Base-by-base conservation (phyloP, 2,888 invertebrate genomes). In the Drosophila atripex region DNA sequence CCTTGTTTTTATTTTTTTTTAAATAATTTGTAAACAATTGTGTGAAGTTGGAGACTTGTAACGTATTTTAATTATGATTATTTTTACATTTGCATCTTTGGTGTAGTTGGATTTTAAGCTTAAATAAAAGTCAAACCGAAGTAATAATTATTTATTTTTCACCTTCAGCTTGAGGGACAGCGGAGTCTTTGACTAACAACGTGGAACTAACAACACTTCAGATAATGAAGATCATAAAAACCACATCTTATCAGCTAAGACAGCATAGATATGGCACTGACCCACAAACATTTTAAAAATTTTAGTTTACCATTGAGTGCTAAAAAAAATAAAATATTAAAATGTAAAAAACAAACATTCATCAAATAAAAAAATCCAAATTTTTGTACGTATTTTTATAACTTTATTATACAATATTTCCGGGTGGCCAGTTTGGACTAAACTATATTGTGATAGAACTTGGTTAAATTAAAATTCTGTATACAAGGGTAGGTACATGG, bases 391-490 rank as follows among this genome's bases (percentile, higher is more conserved):
- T 74, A 69, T 59, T 46, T 69, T 73, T 63, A 80, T 74, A 77
- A 73, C 47, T 84, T 82, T 82, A 84, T 82, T 82, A 76, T 73
- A 84, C 75, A 76, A 68, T 66, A 57, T 41, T 57, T 72, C 68
- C 52, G 68, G 56, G 72, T 59, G 61, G 72, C 68, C 72, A 57
- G 60, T 51, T 68, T 51, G 54, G 54, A 71, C 52, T 56, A 71
- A 72, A 54, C 46, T 47, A 53, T 54, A 47, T 65, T 46, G 46
- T 61, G 21, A 61, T 46, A 53, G 7, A 64, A 54, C 50, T 49
- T 43, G 49, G 16, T 68, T 65, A 61, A 55, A 45, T 32, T 32
- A 61, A 58, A 50, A 63, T 61, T 51, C 49, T 59, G 53, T 66
- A 53, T 71, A 58, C 41, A 52, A 3, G 47, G 47, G 50, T 47